Conservation (phyloP, 2,797 vertebrate genomes). For the Lutjanus argentimaculatus region DNA sequence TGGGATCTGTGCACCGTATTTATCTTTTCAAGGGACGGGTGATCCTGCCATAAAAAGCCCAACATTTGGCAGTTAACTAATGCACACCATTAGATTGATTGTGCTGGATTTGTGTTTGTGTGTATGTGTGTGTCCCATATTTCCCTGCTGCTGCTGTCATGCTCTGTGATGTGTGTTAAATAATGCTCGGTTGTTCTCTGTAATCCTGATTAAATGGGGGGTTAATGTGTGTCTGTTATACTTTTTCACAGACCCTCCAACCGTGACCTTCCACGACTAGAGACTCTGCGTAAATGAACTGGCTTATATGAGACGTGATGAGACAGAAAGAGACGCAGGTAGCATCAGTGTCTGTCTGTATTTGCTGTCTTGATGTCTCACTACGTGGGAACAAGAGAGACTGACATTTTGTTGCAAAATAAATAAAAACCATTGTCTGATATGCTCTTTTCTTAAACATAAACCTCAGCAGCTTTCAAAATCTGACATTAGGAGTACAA, state of each 20-base stretch:
- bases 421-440: slow-evolving; percentile 59
- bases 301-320: slow-evolving; percentile 49
- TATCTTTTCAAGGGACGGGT: slow-evolving; percentile 88
- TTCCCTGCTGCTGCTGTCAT: slow-evolving; percentile 72
- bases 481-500: slow-evolving; percentile 74
- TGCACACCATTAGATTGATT: slow-evolving; percentile 94
- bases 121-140: slow-evolving; percentile 67
- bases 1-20: slow-evolving; percentile 89
- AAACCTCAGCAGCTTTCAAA: slow-evolving; percentile 74
- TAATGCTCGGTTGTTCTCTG: slow-evolving; percentile 84
- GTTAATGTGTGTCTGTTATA: slow-evolving; percentile 85
- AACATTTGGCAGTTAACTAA: slow-evolving; percentile 92
- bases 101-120: slow-evolving; percentile 84
- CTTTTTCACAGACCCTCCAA: slow-evolving; percentile 74
- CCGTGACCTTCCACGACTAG: slow-evolving; percentile 72
- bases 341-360: slow-evolving; percentile 33
- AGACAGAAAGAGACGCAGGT: slow-evolving; percentile 49
- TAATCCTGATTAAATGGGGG: slow-evolving; percentile 88
- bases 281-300: slow-evolving; percentile 69
- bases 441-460: slow-evolving; percentile 60
- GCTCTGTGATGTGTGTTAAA: slow-evolving; percentile 86
- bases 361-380: slow-evolving; percentile 36
- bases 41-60: slow-evolving; percentile 88
- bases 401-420: slow-evolving; percentile 48
- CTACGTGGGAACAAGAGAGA: slow-evolving; percentile 31